Evolutionary conservation across 1,140 invertebrate species (phyloP), one percentile per base, ranked within the genome.

Genomic region (Scaptomyza pallida): DNA sequence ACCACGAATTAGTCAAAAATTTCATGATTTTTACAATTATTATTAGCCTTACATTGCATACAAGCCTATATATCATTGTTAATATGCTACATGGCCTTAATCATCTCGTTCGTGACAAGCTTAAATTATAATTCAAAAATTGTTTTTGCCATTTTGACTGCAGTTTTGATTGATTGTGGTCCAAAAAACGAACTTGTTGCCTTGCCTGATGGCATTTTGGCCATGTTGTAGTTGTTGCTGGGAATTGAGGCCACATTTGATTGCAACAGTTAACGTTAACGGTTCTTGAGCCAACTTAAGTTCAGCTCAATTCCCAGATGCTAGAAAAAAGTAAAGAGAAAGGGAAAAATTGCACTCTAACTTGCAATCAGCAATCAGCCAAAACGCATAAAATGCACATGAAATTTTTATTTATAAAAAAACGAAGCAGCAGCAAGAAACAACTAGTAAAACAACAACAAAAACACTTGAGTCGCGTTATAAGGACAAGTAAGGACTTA

Each of bases 331-430:
- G 48, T 21, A 68, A 52, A 40, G 51, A 37, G 62, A 48, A n/a
- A n/a, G n/a, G n/a, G n/a, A n/a, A n/a, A n/a, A n/a, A n/a, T n/a
- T 40, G 60, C 44, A 13, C 41, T 50, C n/a, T n/a, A n/a, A 64
- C 60, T 43, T 37, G 68, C 68, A 48, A 71, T 57, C 61, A 62
- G 63, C 62, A 62, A 59, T 72, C 59, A 70, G 50, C 51, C 48
- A 55, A 63, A n/a, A 55, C 35, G 45, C 37, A 72, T 72, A 48
- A 72, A 71, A 52, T 72, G 70, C 62, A 47, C 56, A 75, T 69
- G 35, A 64, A 64, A 30, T 30, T 30, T 30, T 30, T 9, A 64
- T 59, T 50, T 23, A 33, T 54, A 23, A 1, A 6, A 70, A 57
- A 54, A n/a, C n/a, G n/a, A n/a, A n/a, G n/a, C n/a, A n/a, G n/a